phyloP scores from a whole-genome alignment of 1,140 invertebrate genomes.

The Nasonia longicornis region DNA sequence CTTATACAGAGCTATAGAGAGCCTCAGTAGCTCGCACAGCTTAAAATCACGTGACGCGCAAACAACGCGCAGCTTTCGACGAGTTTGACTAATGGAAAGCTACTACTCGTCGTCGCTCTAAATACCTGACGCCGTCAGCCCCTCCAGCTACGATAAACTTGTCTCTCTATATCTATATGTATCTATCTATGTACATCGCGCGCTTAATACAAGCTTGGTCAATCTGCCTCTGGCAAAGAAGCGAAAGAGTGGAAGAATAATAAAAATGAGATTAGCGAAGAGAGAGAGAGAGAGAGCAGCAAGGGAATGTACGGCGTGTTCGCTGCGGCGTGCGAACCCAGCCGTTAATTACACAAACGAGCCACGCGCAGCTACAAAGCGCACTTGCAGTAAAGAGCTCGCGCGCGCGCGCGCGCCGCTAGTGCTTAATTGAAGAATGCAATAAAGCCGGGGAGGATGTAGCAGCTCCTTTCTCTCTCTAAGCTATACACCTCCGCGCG shows the following conservation, averaged over 20 bases:
- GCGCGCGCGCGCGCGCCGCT: background rate
- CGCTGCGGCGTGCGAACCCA: constrained; percentile 9
- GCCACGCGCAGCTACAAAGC: constrained; percentile 18
- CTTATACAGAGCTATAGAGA: background rate
- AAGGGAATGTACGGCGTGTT: background rate
- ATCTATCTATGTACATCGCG: too few species aligned
- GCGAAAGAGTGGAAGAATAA: background rate
- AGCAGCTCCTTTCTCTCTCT: constrained; percentile 39
- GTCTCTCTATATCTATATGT: background rate
- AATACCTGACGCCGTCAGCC: background rate
- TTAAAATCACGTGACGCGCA: constrained; percentile 4
- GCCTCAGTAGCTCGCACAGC: background rate
- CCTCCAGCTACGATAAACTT: background rate
- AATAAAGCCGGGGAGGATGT: constrained; percentile 43
- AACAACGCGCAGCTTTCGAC: background rate
- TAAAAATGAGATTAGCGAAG: constrained; percentile 34
- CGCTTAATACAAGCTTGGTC: constrained; percentile 9
- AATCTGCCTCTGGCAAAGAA: background rate
- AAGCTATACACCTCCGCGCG: background rate
- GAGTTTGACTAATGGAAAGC: constrained; percentile 10
- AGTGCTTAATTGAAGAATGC: constrained; percentile 53
- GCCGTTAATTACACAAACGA: constrained; percentile 47
- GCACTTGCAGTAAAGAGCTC: constrained; percentile 50
- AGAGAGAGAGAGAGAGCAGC: background rate
- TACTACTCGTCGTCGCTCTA: background rate